Base-by-base conservation (phyloP, 1,140 invertebrate genomes). In the Cyrtorhinus lividipennis region DNA sequence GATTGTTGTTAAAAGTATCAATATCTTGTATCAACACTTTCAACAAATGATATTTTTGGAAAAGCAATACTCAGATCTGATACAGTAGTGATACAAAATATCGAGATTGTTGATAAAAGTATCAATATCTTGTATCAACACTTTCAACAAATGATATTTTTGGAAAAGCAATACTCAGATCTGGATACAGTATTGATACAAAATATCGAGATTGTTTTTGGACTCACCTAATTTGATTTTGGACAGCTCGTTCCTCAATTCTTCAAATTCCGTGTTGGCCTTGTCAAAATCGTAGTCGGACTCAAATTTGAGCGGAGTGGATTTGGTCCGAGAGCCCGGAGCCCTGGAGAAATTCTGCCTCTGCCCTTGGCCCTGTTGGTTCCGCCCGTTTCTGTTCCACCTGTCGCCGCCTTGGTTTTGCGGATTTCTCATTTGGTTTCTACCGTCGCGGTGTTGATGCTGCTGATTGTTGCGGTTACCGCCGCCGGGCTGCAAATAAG, bases 251-350 rank as follows among this genome's bases (percentile, higher is more conserved):
- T 75, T 80, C 72, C 89, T 85, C 15, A 98, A 76, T 74, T 96
- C 92, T 71, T 95, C 88, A 76, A 98, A 98, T 73, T 96, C 85
- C 26, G 88, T 92, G 76, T 98, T 97, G 8, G 94, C 92, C 73
- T 93, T 87, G 73, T 98, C 95, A 76, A 99, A 98, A 76, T 99
- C 95, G 74, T 92, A 98, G 68, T 97, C 94, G 59, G 85, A 87
- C 63, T 97, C 92, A 74, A 97, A 98, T 71, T 94, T 95, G 46
- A 95, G 79, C 2, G 83, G 85, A 20, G 56, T 58, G n/a, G 64
- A 24, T 24, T 53, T 56, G 8, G 61, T 23, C 25, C 53, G n/a
- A 20, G 64, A 15, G 1, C 67, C 65, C 10, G 65, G 65, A 38
- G 64, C 65, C 27, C 65, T 24, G 30, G 62, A 45, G 48, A 65